These are phyloP conservation scores for Pseudocheirus occidentalis DNA, from an alignment of 2,797 vertebrate genomes.

Conservation along the genomic window DNA sequence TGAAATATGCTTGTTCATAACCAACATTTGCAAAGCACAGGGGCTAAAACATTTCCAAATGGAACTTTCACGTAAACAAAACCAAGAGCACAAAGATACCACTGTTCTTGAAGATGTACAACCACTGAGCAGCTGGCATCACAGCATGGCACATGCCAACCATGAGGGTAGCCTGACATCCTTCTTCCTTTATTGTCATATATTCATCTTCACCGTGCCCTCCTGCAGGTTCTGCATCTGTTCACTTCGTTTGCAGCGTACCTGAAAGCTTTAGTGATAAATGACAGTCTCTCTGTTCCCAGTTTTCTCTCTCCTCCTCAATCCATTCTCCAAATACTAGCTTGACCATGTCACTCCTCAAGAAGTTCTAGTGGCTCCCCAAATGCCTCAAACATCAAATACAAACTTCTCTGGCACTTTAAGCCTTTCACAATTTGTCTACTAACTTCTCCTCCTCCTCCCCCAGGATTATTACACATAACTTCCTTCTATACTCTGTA, in stretches of 20 bases:
- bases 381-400: background rate
- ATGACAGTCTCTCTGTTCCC: background rate
- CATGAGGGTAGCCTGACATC: too few species aligned
- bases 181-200: background rate
- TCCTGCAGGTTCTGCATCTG: background rate
- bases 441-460: background rate
- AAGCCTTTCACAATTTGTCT: background rate
- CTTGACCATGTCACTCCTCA: background rate
- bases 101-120: background rate
- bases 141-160: background rate
- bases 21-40: background rate
- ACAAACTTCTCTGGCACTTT: background rate
- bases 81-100: background rate
- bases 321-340: background rate
- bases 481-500: background rate
- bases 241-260: background rate
- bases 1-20: background rate
- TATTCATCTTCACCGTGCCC: background rate
- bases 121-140: background rate
- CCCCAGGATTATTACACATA: background rate
- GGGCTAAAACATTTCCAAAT: constrained; percentile 6
- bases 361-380: background rate
- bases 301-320: background rate
- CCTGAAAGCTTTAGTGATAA: background rate
- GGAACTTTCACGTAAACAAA: background rate